Evolutionary conservation across 2,797 vertebrate species (phyloP).

Genomic region (Crocidura indochinensis): DNA sequence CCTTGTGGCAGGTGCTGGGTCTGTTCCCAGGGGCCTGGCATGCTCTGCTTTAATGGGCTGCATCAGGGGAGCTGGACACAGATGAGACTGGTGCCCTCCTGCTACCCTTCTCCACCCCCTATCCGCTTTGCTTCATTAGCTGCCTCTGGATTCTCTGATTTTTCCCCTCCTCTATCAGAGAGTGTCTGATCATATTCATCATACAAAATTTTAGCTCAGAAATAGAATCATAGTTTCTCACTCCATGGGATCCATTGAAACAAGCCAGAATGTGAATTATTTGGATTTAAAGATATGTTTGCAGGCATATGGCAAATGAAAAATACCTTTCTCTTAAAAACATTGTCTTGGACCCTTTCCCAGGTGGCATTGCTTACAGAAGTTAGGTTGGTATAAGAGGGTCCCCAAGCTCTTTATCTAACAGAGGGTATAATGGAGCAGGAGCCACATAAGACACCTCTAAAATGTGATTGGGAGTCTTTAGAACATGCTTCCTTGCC

Average conservation of each 20-base stretch:
- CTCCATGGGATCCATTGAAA: slow-evolving; percentile 9
- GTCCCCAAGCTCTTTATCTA: background rate
- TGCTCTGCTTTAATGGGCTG: slow-evolving; percentile 25
- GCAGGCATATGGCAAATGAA: slow-evolving; percentile 42
- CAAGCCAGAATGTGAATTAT: slow-evolving; percentile 23
- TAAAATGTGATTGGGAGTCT: no score
- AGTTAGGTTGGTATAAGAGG: background rate
- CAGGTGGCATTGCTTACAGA: background rate
- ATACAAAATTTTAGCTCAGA: slow-evolving; percentile 52
- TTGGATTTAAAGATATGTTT: slow-evolving; percentile 31
- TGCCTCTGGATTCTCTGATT: slow-evolving; percentile 35
- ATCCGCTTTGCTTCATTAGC: background rate
- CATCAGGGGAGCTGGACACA: slow-evolving; percentile 66
- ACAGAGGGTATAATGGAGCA: background rate
- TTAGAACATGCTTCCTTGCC: background rate
- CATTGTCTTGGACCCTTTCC: background rate
- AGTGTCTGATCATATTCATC: slow-evolving; percentile 56
- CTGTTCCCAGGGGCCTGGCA: slow-evolving; percentile 44
- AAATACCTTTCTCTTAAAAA: slow-evolving; percentile 61
- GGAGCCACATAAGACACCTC: background rate
- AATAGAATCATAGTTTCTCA: slow-evolving; percentile 15
- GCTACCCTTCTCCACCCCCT: background rate
- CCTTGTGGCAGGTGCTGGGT: slow-evolving; percentile 66
- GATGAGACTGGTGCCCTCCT: background rate
- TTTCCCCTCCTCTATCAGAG: background rate